Conservation (phyloP, 2,113 vertebrate genomes). For the Budorcas taxicolor region DNA sequence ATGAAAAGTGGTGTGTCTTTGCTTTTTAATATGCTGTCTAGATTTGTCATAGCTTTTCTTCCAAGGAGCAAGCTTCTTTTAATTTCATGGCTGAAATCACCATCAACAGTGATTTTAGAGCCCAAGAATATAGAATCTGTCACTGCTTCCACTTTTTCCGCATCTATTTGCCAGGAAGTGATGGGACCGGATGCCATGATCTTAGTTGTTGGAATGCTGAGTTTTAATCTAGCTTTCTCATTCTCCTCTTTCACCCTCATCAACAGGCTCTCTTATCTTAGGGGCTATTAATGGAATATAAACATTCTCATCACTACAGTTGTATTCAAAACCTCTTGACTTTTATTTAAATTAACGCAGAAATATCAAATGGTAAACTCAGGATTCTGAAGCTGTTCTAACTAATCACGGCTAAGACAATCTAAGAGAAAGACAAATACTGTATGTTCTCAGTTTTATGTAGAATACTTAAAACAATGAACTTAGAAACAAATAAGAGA, state of each 20-base stretch:
- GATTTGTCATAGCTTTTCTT: background rate
- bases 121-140: background rate
- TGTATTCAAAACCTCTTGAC: background rate
- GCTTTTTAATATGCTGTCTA: background rate
- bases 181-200: background rate
- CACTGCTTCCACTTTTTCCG: background rate
- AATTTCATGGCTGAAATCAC: background rate
- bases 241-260: background rate
- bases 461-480: background rate
- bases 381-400: background rate
- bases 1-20: background rate
- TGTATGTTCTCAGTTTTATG: background rate
- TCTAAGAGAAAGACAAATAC: background rate
- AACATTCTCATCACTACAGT: background rate
- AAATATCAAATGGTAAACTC: background rate
- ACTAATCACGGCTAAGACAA: background rate
- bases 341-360: background rate
- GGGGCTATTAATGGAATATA: background rate
- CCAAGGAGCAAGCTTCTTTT: background rate
- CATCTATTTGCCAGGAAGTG: background rate
- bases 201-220: background rate
- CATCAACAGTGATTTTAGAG: background rate
- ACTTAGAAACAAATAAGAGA: background rate
- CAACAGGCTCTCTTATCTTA: background rate
- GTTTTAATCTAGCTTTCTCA: background rate